Percentiles rank a stretch among this genome's conserved stretches.
phyloP scores from a whole-genome alignment of 2,797 vertebrate species.

The Tragopan temminckii region DNA sequence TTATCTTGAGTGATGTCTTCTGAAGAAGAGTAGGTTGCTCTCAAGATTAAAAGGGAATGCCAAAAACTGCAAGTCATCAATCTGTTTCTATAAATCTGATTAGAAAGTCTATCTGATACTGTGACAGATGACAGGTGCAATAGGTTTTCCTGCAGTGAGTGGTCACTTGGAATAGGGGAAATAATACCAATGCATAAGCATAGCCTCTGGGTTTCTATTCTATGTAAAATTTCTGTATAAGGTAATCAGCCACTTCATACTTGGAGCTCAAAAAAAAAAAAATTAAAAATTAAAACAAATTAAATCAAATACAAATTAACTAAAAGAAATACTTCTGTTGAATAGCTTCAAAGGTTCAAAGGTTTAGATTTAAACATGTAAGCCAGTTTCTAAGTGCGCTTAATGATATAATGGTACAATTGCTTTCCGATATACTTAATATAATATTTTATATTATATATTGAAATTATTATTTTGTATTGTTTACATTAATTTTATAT shows the following conservation, averaged over 20 bases:
- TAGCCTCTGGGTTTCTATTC: background rate
- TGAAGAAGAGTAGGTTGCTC: background rate
- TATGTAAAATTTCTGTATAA: background rate
- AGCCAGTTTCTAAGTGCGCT: background rate
- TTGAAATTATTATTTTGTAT: background rate
- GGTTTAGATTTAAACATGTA: background rate
- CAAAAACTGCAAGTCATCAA: background rate
- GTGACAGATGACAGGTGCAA: background rate
- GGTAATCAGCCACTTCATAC: background rate
- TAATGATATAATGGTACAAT: background rate
- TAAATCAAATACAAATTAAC: background rate
- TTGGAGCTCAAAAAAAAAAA: background rate
- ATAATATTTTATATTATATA: background rate
- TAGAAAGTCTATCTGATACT: background rate
- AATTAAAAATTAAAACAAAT: background rate
- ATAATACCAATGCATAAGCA: accelerated
- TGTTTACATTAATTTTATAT: background rate
- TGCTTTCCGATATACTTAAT: background rate
- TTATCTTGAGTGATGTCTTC: background rate
- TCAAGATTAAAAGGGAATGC: background rate
- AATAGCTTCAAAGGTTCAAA: background rate
- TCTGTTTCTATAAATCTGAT: background rate
- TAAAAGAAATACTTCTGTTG: background rate
- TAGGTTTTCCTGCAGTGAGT: background rate
- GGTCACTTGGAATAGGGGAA: background rate